These are phyloP conservation scores for Romanogobio albipinnatus DNA, from an alignment of 2,113 vertebrate genomes.

Conservation along the genomic window DNA sequence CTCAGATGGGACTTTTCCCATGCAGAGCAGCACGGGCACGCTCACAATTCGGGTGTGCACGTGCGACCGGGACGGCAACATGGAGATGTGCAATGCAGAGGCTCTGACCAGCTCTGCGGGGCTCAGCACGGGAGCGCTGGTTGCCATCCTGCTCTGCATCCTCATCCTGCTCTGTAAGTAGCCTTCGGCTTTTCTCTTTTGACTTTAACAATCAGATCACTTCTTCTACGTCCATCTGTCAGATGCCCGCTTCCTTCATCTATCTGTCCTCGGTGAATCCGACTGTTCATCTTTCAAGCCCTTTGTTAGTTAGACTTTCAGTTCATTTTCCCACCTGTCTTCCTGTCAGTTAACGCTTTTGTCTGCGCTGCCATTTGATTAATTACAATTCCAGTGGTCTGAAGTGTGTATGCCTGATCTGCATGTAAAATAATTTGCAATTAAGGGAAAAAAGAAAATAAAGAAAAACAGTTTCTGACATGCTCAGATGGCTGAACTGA, in stretches of 20 bases:
- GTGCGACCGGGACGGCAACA: slow-evolving; percentile 88
- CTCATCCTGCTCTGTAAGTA: slow-evolving; percentile 91
- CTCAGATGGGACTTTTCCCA: slow-evolving; percentile 86
- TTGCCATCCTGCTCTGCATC: slow-evolving; percentile 93
- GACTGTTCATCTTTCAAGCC: slow-evolving; percentile 37
- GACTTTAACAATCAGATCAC: slow-evolving; percentile 28
- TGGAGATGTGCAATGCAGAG: slow-evolving; percentile 88
- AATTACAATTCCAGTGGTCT: slow-evolving; percentile 51
- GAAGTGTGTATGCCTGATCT: slow-evolving; percentile 33
- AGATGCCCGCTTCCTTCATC: slow-evolving; percentile 38
- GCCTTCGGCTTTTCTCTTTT: not conserved
- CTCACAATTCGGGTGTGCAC: slow-evolving; percentile 92
- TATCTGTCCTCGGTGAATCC: slow-evolving; percentile 36
- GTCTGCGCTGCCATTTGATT: slow-evolving; percentile 43
- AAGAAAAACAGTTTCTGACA: slow-evolving; percentile 8
- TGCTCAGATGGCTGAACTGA: slow-evolving; percentile 41
- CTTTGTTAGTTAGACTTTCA: slow-evolving; percentile 41
- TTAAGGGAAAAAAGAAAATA: not conserved
- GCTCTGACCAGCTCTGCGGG: slow-evolving; percentile 87
- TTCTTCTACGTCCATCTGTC: slow-evolving; percentile 15
- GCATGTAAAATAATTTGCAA: slow-evolving; percentile 45
- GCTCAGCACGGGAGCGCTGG: slow-evolving; percentile 90
- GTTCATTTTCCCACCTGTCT: slow-evolving; percentile 44
- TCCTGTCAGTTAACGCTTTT: slow-evolving; percentile 49
- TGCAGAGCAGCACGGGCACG: slow-evolving; percentile 93